Base-by-base conservation (phyloP, 1,140 invertebrate genomes). In the Drosophila serrata region DNA sequence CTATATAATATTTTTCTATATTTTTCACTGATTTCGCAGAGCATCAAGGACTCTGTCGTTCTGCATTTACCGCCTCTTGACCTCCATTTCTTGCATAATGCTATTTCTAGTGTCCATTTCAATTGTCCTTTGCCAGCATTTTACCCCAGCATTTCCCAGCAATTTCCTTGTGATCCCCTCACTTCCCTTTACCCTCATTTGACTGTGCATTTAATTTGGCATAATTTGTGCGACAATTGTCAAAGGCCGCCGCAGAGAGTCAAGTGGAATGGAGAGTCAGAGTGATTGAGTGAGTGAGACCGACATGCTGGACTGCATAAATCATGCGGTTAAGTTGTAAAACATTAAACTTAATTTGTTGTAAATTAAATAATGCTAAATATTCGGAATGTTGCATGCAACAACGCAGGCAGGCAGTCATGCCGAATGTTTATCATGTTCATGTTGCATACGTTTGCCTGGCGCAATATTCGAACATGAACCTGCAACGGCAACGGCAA, bases 341-440 rank as follows among this genome's bases (percentile, higher is more conserved):
- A 88, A 88, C 85, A 90, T 84, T 75, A 82, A 88, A 77, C 58
- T 82, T 81, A 88, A 88, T 88, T 90, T 90, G 80, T 78, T 88
- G 81, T 75, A 84, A 84, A 90, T 88, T 90, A 88, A 88, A 88
- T 90, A 85, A 81, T 64, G 62, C 77, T 68, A 90, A 81, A 73
- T 81, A 84, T 87, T 87, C 65, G 39, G 51, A 35, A 59, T 40
- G 65, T 58, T 70, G 65, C 65, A 72, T 72, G 68, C 68, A 48
- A n/a, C n/a, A n/a, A 27, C 15, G 15, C n/a, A 55, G 15, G 11
- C 31, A 37, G 35, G 4, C 15, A 22, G 35, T 64, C 48, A 51
- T 72, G 68, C 68, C 78, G 82, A 63, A 67, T 74, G 53, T 79
- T 74, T 76, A 51, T 59, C 51, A 68, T 80, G 77, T 86, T 64